Base-by-base conservation (phyloP, 2,113 vertebrate species). In the Cynocephalus volans region DNA sequence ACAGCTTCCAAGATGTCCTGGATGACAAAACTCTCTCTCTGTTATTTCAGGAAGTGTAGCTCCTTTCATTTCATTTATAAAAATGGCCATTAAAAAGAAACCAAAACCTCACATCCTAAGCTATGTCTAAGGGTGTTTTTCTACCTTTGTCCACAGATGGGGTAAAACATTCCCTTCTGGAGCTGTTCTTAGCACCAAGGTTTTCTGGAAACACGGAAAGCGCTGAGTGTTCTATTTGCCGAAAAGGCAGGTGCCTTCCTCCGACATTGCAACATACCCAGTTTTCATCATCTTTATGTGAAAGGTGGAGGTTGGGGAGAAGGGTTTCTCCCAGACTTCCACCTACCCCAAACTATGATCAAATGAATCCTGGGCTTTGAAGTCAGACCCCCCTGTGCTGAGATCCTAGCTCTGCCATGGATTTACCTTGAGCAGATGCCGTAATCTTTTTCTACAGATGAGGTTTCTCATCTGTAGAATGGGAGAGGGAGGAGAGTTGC, bases 31-130 rank as follows among this genome's bases (percentile, higher is more conserved):
- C 65, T 18, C 58, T 36, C 33, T 77, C 54, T 76, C 75, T 54
- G 72, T 67, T 90, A n/a, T 76, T 97, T 19, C 19, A 67, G 64
- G 45, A 96, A 60, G n/a, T 13, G 3, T 52, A 80, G 75, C n/a
- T 76, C 24, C 65, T 91, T 89, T 70, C 82, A 33, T 65, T 87
- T 90, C 41, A 50, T 72, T 80, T 93, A 81, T 92, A 90, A 85
- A 93, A 94, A 62, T n/a, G 54, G 10, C 48, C 14, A 21, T 77
- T 76, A 65, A 86, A 94, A 91, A 52, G 48, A 81, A 96, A 56
- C 48, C 54, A 6, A 73, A 82, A 36, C 36, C 41, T 45, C 84
- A 26, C 24, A 36, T 60, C 11, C 72, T 8, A 41, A 67, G 56
- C 31, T 50, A 79, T 12, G 26, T 76, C 26, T 0, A 2, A 87